Evolutionary conservation across 1,140 invertebrate species (phyloP), one percentile per base, ranked within the genome.

Genomic region (Cydia strobilella): DNA sequence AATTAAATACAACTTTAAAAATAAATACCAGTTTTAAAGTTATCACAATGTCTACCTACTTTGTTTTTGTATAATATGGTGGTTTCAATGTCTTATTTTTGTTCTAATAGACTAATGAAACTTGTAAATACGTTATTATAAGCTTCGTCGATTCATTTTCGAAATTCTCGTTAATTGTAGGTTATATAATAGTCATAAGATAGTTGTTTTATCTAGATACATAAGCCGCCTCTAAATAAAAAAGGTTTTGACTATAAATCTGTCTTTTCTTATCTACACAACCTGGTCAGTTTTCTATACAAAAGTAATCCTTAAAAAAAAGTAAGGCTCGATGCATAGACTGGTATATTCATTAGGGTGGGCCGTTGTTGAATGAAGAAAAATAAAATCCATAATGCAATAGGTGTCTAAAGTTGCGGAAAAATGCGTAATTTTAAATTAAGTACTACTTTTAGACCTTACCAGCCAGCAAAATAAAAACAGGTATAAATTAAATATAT

Each of bases 151-250:
- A 59, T 59, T 59, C 15, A 23, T 12, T 59, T 23, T 59, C 20
- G 54, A 59, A 23, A 20, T 23, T 59, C 20, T 59, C 54, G 18
- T 59, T 10, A 18, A 59, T 23, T 20, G 15, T 59, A 69, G 31
- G 31, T 35, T 35, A 35, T 39, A 31, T 66, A 66, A 39, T 69
- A 69, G 65, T 42, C 31, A 69, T 69, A 39, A 69, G 35, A 18
- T 9, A 35, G 9, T 69, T 42, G 65, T 69, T 69, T 69, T 69
- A 69, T 69, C 31, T 69, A 69, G 65, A 18, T 69, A 69, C 6
- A 35, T 69, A 69, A 69, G 35, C 65, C 65, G 65, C 65, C 65
- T 69, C 31, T 69, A 18, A 69, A 69, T 69, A 69, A 69, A 69
- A 66, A 69, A 35, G 65, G 48, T 51, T 35, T 69, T 69, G 27